phyloP scores from a whole-genome alignment of 2,797 vertebrate species.

The Rhynchonycteris naso region DNA sequence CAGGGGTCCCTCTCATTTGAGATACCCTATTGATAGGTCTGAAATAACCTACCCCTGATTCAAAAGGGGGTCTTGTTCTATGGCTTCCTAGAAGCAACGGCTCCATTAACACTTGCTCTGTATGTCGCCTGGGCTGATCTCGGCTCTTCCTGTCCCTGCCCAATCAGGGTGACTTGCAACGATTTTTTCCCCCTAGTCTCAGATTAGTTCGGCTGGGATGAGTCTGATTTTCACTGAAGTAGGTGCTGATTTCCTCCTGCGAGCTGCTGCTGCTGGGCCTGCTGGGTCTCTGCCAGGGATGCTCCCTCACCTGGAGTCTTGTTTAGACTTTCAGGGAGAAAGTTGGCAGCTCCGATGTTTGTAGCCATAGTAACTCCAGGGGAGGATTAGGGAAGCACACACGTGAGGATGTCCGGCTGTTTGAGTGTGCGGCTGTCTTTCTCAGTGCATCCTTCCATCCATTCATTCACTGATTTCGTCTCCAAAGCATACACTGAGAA shows the following conservation, averaged over 20 bases:
- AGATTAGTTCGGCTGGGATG: slow-evolving; percentile 67
- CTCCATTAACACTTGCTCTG: not conserved
- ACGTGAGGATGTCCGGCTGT: not conserved
- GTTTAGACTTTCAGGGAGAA: slow-evolving; percentile 69
- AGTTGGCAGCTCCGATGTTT: slow-evolving; percentile 73
- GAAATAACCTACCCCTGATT: not conserved
- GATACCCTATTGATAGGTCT: not conserved
- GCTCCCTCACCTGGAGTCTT: slow-evolving; percentile 78
- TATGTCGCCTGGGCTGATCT: slow-evolving; percentile 8
- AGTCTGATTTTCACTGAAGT: slow-evolving; percentile 73
- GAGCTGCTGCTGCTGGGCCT: slow-evolving; percentile 44
- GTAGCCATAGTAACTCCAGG: slow-evolving; percentile 74
- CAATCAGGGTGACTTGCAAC: not conserved
- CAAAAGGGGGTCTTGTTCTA: not conserved
- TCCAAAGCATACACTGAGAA: slow-evolving; percentile 11
- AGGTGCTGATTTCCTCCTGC: slow-evolving; percentile 66
- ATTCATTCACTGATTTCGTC: slow-evolving; percentile 56
- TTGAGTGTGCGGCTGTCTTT: slow-evolving; percentile 38
- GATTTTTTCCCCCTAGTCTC: slow-evolving; percentile 1
- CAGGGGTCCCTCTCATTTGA: not conserved
- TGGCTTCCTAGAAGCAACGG: not conserved
- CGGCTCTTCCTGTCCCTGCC: not conserved
- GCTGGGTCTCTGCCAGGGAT: slow-evolving; percentile 67
- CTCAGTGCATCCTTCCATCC: slow-evolving; percentile 46
- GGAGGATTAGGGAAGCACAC: slow-evolving; percentile 1